Base-by-base conservation (phyloP, 2,888 invertebrate genomes). In the Copidosoma aretas region DNA sequence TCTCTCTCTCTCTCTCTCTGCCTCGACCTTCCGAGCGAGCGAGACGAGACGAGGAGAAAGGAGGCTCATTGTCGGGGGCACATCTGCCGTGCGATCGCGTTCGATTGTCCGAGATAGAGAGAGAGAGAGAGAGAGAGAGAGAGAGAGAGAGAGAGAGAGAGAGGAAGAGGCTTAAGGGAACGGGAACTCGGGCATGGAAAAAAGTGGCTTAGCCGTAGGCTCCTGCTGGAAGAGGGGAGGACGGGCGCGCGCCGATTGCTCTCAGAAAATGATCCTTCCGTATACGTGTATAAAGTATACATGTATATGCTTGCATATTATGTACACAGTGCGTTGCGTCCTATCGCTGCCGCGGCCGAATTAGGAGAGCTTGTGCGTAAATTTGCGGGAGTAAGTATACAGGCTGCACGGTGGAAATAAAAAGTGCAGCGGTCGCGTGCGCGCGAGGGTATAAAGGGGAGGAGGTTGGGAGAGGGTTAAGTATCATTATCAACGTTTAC, bases 51-150 rank as follows among this genome's bases (percentile, higher is more conserved):
- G 46, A 54, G 53, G 49, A 54, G 56, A 57, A 17, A 25, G 61
- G 43, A 12, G 41, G 67, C 75, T 80, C 80, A 83, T 83, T 83
- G 83, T 83, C 80, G 80, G 75, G 73, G 75, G 80, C 81, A 83
- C 83, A 83, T 83, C 83, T 83, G 83, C 83, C 79, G 77, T 75
- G 74, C 77, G 79, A 79, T 79, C 77, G 76, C 77, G 72, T 74
- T 76, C 82, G 82, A 83, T 83, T 83, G 82, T 83, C 83, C 81
- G 74, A 49, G 64, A 58, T 49, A 51, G n/a, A 49, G 25, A 64
- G 49, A 49, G 59, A 59, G 46, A 61, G 21, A 41, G 67, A 43
- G 25, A 19, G 49, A 52, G 41, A 58, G 75, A 46, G 64, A 58
- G 54, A 49, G 17, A 46, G 24, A 64, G 46, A 46, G 59, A 58